A percentile compares a stretch with the other conserved stretches of the same genome.
Conservation (phyloP, 2,113 vertebrate genomes). For the Chloropsis hardwickii region DNA sequence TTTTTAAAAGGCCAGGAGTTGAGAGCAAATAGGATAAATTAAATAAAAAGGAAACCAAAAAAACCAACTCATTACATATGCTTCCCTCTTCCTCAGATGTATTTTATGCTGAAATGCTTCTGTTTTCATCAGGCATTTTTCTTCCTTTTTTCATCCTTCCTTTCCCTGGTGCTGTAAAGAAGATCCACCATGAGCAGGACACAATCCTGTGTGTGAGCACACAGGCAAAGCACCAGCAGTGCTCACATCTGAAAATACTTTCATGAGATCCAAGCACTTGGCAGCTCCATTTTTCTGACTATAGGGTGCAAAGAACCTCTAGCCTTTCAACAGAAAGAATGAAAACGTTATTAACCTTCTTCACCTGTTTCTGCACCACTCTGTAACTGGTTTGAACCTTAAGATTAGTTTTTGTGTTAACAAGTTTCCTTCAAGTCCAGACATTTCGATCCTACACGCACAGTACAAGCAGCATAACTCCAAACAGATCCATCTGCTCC, state of each 20-base stretch:
- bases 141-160: not conserved
- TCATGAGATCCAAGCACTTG: accelerated
- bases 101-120: not conserved
- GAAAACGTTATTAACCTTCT: not conserved
- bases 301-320: not conserved
- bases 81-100: not conserved
- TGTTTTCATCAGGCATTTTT: not conserved
- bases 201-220: not conserved
- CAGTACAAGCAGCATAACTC: not conserved
- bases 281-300: not conserved
- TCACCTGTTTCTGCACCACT: not conserved
- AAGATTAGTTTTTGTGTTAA: not conserved
- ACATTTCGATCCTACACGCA: not conserved
- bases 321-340: not conserved
- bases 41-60: too few species aligned
- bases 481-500: not conserved
- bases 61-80: accelerated
- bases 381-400: not conserved
- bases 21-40: not conserved
- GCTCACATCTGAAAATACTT: not conserved
- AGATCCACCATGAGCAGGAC: not conserved
- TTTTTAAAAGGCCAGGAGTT: not conserved
- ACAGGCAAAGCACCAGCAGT: accelerated
- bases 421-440: not conserved
- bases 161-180: not conserved